phyloP scores from a whole-genome alignment of 2,113 vertebrate species.

The Delphinus delphis region DNA sequence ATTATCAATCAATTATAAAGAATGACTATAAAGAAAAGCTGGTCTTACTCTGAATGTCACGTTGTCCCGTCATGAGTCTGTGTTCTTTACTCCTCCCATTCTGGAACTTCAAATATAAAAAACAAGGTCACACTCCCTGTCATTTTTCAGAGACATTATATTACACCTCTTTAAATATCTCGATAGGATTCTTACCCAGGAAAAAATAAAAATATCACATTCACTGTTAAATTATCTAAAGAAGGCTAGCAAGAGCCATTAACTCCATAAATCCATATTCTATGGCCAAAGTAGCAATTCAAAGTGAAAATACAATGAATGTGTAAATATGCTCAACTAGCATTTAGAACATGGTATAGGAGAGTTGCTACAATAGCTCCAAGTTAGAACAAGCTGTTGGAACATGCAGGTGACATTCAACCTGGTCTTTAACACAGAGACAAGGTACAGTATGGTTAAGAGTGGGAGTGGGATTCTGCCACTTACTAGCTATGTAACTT shows the following conservation, averaged over 20 bases:
- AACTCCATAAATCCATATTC: not conserved
- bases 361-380: not conserved
- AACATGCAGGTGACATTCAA: not conserved
- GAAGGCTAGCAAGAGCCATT: not conserved
- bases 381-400: not conserved
- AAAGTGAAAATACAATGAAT: not conserved
- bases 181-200: slow-evolving; percentile 22
- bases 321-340: not conserved
- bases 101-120: slow-evolving; percentile 77
- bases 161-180: slow-evolving; percentile 59
- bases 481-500: not conserved
- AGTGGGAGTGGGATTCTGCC: not conserved
- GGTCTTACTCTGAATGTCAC: slow-evolving; percentile 77
- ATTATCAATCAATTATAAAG: slow-evolving; percentile 31
- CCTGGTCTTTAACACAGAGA: not conserved
- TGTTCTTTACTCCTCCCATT: slow-evolving; percentile 61
- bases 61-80: slow-evolving; percentile 53
- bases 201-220: slow-evolving; percentile 49
- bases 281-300: not conserved
- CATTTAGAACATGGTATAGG: not conserved
- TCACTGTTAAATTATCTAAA: slow-evolving; percentile 26
- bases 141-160: slow-evolving; percentile 41
- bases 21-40: slow-evolving; percentile 2
- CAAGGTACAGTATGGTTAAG: not conserved
- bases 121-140: slow-evolving; percentile 35